phyloP scores from a whole-genome alignment of 2,888 invertebrate genomes.

The Meandrusa payeni region DNA sequence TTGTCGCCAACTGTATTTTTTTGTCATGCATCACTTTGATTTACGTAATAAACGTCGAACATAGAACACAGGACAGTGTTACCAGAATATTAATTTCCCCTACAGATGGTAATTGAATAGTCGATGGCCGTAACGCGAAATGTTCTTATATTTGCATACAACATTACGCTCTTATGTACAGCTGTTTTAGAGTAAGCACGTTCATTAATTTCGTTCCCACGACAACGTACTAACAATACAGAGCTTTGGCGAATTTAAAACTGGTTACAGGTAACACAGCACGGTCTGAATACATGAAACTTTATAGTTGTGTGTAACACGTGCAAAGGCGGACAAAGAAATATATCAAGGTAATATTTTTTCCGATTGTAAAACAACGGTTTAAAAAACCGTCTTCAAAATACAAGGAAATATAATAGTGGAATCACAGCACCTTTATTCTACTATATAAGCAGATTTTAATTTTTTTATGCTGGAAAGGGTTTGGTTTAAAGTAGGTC shows the following conservation, averaged over 20 bases:
- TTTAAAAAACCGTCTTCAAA: too few species aligned
- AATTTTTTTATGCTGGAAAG: too few species aligned
- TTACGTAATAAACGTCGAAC: background rate
- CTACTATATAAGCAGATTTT: too few species aligned
- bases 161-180: conserved; percentile 5
- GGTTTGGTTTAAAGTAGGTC: too few species aligned
- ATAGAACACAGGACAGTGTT: background rate
- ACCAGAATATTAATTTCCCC: conserved; percentile 12
- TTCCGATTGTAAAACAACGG: too few species aligned
- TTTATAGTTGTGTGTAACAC: too few species aligned
- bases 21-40: background rate
- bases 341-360: too few species aligned
- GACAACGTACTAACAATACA: conserved; percentile 1
- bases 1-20: background rate
- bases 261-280: background rate
- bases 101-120: background rate
- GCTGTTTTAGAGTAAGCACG: conserved; percentile 1
- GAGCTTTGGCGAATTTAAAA: conserved; percentile 13
- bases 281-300: too few species aligned
- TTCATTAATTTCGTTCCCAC: conserved; percentile 10
- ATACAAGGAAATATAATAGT: too few species aligned
- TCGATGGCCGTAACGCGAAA: conserved; percentile 9
- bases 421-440: too few species aligned
- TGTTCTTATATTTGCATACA: conserved; percentile 14
- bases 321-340: too few species aligned